These are phyloP conservation scores for Cepaea hortensis DNA, from an alignment of 2,888 invertebrate species.

Conservation along the genomic window DNA sequence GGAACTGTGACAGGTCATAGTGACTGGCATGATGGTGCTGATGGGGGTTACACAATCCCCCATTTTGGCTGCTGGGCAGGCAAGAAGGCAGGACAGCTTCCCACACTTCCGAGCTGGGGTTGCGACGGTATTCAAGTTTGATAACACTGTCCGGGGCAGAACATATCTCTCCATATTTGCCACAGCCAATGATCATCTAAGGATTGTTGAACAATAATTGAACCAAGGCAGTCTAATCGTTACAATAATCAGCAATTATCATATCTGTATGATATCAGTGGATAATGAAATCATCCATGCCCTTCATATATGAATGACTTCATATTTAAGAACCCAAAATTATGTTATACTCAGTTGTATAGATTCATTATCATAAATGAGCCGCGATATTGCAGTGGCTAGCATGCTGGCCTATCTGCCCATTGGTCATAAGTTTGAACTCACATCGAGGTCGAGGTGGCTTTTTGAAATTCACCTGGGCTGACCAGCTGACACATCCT, in stretches of 20 bases:
- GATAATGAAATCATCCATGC: no score
- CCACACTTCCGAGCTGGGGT: constrained; percentile 73
- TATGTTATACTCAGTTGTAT: no score
- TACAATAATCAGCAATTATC: background rate
- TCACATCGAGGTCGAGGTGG: no score
- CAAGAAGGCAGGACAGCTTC: constrained; percentile 73
- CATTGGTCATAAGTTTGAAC: no score
- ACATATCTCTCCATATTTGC: constrained; percentile 65
- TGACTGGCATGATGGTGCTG: constrained; percentile 72
- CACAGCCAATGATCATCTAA: constrained; percentile 75
- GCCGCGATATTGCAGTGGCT: no score
- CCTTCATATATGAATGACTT: no score
- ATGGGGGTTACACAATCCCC: constrained; percentile 74
- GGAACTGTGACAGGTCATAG: constrained; percentile 69
- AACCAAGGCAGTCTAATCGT: background rate
- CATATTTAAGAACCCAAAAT: no score
- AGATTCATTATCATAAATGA: no score
- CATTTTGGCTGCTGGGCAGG: constrained; percentile 71
- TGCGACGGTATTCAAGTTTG: constrained; percentile 73
- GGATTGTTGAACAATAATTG: background rate
- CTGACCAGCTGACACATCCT: no score
- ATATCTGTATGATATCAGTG: background rate
- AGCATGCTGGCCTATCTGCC: no score
- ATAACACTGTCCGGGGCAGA: constrained; percentile 54
- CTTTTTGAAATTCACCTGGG: no score